Conservation (phyloP, 2,888 invertebrate species). For the Toxonevra muliebris region DNA sequence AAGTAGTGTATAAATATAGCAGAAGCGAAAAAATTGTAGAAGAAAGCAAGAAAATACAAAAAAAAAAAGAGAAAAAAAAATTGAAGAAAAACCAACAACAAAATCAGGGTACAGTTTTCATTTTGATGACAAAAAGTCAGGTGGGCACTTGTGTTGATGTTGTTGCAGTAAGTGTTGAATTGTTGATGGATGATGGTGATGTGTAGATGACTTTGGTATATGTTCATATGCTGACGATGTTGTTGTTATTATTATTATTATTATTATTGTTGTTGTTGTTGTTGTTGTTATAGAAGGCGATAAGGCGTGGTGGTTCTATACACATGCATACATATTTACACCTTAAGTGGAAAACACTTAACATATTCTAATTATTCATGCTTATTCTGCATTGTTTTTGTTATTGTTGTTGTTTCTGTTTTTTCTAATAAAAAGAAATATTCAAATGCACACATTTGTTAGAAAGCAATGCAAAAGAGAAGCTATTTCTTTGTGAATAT, state of each 20-base stretch:
- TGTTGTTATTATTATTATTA: neutral
- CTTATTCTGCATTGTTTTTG: conserved; percentile 58
- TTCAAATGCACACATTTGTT: no score
- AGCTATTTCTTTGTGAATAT: no score
- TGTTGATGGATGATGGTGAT: neutral
- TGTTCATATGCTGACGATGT: neutral
- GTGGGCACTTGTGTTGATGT: conserved; percentile 39
- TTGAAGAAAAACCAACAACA: no score
- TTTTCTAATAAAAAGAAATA: no score
- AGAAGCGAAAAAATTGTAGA: no score
- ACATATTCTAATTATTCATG: conserved; percentile 63
- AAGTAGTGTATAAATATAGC: conserved; percentile 1
- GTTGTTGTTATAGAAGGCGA: neutral
- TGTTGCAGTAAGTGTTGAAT: neutral
- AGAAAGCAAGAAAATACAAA: no score
- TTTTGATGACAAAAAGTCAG: conserved; percentile 60
- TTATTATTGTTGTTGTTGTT: neutral
- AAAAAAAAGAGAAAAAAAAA: no score
- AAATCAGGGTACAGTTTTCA: conserved; percentile 55
- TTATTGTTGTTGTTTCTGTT: no score
- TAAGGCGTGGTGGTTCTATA: no score
- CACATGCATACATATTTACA: no score
- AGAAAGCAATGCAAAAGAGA: no score
- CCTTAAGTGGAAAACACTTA: conserved; percentile 54
- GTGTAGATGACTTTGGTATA: neutral